phyloP scores from a whole-genome alignment of 2,797 vertebrate genomes.

The Phoeniculus purpureus region DNA sequence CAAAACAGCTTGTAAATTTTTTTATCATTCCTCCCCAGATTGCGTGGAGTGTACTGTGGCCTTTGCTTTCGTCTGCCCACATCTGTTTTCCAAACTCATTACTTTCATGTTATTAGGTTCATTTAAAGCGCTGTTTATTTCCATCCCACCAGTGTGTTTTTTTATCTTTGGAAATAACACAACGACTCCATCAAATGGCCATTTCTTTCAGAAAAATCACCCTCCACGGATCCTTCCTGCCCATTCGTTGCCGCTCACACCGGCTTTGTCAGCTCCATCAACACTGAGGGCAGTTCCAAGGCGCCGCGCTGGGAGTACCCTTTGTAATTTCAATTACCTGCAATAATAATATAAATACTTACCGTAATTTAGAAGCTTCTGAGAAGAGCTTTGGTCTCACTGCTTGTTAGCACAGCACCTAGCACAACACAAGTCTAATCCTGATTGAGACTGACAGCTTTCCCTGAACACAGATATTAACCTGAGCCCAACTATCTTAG shows the following conservation, averaged over 20 bases:
- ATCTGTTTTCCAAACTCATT: constrained; percentile 84
- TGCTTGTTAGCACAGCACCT: neutral
- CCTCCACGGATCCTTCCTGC: neutral
- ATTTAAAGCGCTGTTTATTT: constrained; percentile 69
- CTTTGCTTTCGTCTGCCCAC: constrained; percentile 69
- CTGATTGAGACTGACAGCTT: neutral
- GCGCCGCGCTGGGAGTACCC: neutral
- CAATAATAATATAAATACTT: neutral
- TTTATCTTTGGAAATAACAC: constrained; percentile 49
- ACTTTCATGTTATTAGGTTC: constrained; percentile 78
- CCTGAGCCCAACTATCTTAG: neutral
- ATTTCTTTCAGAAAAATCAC: neutral
- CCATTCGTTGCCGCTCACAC: neutral
- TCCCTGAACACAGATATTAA: neutral
- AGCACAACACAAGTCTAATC: neutral
- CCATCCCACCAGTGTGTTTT: constrained; percentile 33
- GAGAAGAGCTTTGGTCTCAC: neutral
- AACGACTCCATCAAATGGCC: neutral
- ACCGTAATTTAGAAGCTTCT: neutral
- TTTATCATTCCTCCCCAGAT: constrained; percentile 80
- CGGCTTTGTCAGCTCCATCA: neutral
- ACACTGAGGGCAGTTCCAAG: neutral
- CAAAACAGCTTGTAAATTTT: constrained; percentile 83
- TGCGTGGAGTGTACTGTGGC: constrained; percentile 66
- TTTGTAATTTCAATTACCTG: neutral